Percentiles rank a stretch among this genome's conserved stretches.
phyloP scores from a whole-genome alignment of 2,888 invertebrate species.

The Pristionchus fissidentatus region DNA sequence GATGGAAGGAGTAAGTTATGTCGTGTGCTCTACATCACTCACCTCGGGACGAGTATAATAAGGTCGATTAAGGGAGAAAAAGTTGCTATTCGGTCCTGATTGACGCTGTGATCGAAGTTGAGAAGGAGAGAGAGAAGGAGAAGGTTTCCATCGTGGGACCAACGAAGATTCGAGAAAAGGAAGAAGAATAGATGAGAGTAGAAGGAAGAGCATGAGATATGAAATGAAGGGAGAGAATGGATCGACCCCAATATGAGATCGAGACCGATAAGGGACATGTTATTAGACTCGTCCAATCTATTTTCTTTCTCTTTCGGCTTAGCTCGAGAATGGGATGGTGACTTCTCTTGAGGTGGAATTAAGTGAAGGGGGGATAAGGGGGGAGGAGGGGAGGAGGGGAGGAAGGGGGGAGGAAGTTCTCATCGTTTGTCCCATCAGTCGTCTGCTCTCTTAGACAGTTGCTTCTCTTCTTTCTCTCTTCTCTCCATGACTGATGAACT shows the following conservation, averaged over 20 bases:
- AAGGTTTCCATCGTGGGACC: conserved; percentile 1
- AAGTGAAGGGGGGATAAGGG: not conserved
- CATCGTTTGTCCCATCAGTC: not conserved
- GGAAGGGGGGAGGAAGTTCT: conserved; percentile 1
- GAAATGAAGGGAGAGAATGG: not conserved
- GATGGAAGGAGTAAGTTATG: not conserved
- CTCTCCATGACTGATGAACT: conserved; percentile 35
- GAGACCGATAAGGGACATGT: conserved; percentile 3
- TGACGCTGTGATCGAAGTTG: not conserved
- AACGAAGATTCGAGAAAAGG: not conserved
- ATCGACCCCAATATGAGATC: not conserved
- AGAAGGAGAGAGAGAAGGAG: not conserved
- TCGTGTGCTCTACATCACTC: not conserved
- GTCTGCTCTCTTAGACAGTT: not conserved
- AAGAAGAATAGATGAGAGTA: not conserved
- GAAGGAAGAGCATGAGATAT: not conserved
- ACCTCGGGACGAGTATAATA: conserved; percentile 44
- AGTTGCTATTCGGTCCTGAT: not conserved
- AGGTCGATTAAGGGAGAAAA: conserved; percentile 1
- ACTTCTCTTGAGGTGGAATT: too few species aligned
- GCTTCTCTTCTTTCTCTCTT: not conserved
- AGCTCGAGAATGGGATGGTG: too few species aligned
- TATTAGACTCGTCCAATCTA: too few species aligned
- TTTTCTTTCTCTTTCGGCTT: too few species aligned
- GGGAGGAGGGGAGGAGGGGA: not conserved